Base-by-base conservation (phyloP, 2,797 vertebrate genomes). In the Paedocypris micromegethes region DNA sequence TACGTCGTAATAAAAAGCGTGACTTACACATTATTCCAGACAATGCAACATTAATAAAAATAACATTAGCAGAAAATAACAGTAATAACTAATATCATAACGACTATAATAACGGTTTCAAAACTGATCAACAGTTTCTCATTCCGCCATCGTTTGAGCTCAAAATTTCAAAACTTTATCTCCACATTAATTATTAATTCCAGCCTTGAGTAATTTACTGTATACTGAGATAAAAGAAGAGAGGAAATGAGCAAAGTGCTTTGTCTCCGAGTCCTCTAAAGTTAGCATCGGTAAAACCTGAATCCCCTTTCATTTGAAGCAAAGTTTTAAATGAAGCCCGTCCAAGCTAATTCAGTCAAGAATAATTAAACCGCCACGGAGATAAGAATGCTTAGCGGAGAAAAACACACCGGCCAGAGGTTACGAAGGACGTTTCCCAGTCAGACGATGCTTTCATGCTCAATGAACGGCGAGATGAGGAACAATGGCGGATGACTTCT, bases 321-420 rank as follows among this genome's bases (percentile, higher is more conserved):
- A 39, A 64, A 5, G 9, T 65, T 66, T 66, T 65, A 55, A 74
- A 74, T 51, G 9, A 62, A 75, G 43, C 42, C 42, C n/a, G 5
- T 62, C 49, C 57, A 65, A 51, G 44, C 41, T 61, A 54, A 56
- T 57, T 62, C 57, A n/a, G 61, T 74, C 39, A 76, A 23, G 23
- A 82, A 80, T 50, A 70, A 77, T 79, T 60, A 79, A 7, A 37
- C 63, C 68, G 75, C 66, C 42, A n/a, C 41, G 58, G 56, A 65
- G 62, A 74, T 74, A 51, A 65, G 66, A 52, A 8, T 2, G 8
- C 41, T 39, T 38, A 61, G 44, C 47, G 58, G 5, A 56, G 45
- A 9, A 46, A 42, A 44, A 51, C 9, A 57, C 3, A 37, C n/a
- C 48, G n/a, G 7, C 58, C 6, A 48, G 47, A 40, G 57, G 56